Base-by-base conservation (phyloP, 2,888 invertebrate species). In the Monopis laevigella region DNA sequence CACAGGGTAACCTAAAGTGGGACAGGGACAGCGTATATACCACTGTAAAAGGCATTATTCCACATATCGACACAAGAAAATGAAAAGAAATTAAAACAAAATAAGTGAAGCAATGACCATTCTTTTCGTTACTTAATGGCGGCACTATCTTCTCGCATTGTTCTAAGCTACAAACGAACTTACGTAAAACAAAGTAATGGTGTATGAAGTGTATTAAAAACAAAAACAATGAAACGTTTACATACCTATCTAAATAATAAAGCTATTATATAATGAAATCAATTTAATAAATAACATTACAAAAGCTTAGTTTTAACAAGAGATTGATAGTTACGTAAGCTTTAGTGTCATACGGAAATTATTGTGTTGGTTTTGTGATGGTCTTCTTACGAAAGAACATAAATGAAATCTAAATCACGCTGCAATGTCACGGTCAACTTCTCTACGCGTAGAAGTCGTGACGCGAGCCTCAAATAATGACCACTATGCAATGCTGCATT, bases 101-200 rank as follows among this genome's bases (percentile, higher is more conserved):
- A 69, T 67, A 68, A 58, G 58, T 75, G 66, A 70, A 52, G 77
- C 71, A 75, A 77, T 68, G 64, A 64, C 68, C 63, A 67, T 72
- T 74, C 65, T 72, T 71, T 60, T 64, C 56, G 63, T 60, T 60
- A 53, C 63, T 56, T 65, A 68, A 72, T 64, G 29, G 19, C 18
- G 60, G 62, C 57, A 59, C 69, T 71, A 73, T 73, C 73, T 65
- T 64, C 58, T 62, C 57, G 56, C 67, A 75, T 78, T 78, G 78
- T 78, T 71, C 55, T 40, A 36, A n/a, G 54, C 55, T 49, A 51
- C 47, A 51, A 41, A 50, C 53, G 45, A 46, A 51, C 57, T 78
- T 78, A 77, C 73, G 74, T 72, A 75, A 73, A 62, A 53, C 50
- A 48, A 49, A 63, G 66, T 70, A 74, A 72, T 71, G 65, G 68